Percentiles rank a stretch among this genome's conserved stretches.
Conservation (phyloP, 2,113 vertebrate species). For the Mesoclemmys tuberculata region DNA sequence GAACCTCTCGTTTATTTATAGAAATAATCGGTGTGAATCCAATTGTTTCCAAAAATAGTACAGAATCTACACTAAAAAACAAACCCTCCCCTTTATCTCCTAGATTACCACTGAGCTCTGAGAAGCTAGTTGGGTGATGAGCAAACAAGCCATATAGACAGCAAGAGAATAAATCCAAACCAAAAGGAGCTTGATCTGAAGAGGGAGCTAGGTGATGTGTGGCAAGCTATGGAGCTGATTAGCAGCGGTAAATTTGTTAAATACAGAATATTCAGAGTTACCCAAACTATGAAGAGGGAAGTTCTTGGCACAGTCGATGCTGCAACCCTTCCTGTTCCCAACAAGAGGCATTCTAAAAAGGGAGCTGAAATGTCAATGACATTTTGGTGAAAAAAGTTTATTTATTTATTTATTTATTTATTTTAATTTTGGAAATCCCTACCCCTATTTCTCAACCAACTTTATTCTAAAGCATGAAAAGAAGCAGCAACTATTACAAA, state of each 20-base stretch:
- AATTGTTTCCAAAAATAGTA: background rate
- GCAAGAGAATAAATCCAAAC: background rate
- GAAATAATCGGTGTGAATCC: background rate
- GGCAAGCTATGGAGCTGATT: background rate
- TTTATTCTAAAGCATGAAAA: background rate
- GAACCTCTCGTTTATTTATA: background rate
- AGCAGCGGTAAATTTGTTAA: rapidly evolving
- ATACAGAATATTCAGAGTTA: background rate
- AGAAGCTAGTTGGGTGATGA: rapidly evolving
- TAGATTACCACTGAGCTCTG: background rate
- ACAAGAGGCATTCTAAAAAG: background rate
- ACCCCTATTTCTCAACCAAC: background rate
- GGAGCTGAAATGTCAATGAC: background rate
- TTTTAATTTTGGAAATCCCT: background rate
- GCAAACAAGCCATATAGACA: background rate
- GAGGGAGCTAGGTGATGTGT: background rate
- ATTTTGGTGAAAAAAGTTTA: background rate
- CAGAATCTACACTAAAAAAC: background rate
- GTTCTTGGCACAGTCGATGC: background rate
- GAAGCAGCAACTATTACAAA: rapidly evolving
- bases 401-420: rapidly evolving
- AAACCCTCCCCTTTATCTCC: background rate
- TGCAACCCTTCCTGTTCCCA: background rate
- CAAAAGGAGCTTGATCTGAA: background rate
- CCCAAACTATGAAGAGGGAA: background rate